A percentile compares a stretch with the other conserved stretches of the same genome.
These are phyloP conservation scores for Falco biarmicus DNA, from an alignment of 2,797 vertebrate species.

Conservation along the genomic window DNA sequence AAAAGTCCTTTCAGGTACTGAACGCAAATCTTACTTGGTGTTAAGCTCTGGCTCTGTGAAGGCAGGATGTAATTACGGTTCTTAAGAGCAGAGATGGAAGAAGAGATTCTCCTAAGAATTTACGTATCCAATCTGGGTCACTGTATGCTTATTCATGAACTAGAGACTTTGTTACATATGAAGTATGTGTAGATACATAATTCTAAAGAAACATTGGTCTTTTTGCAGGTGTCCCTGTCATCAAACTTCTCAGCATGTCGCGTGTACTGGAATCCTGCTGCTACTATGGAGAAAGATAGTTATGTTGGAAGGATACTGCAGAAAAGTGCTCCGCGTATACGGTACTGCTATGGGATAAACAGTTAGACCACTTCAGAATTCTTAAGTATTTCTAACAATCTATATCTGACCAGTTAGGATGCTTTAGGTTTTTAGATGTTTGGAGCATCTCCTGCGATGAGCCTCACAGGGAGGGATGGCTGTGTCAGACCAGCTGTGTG, in stretches of 20 bases:
- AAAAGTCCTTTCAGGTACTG: neutral
- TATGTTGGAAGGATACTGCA: constrained; percentile 69
- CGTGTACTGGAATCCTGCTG: constrained; percentile 82
- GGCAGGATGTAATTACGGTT: neutral
- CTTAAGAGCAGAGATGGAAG: neutral
- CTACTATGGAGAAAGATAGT: constrained; percentile 61
- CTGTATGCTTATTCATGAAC: neutral
- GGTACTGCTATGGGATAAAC: constrained; percentile 64
- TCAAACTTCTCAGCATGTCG: constrained; percentile 82
- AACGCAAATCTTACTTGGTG: neutral
- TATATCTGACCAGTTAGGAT: neutral
- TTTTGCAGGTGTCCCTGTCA: constrained; percentile 81
- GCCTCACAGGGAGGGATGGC: neutral
- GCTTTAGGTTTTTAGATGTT: neutral
- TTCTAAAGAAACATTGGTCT: neutral
- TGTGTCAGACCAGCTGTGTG: neutral
- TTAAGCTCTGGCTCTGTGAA: neutral
- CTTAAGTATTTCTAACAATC: neutral
- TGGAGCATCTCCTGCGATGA: neutral
- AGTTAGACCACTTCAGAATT: neutral
- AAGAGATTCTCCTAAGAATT: neutral
- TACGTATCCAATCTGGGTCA: neutral
- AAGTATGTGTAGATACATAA: neutral
- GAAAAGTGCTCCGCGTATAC: constrained; percentile 75
- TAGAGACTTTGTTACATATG: neutral